Evolutionary conservation across 2,113 vertebrate species (phyloP).

Genomic region (Bufo bufo): DNA sequence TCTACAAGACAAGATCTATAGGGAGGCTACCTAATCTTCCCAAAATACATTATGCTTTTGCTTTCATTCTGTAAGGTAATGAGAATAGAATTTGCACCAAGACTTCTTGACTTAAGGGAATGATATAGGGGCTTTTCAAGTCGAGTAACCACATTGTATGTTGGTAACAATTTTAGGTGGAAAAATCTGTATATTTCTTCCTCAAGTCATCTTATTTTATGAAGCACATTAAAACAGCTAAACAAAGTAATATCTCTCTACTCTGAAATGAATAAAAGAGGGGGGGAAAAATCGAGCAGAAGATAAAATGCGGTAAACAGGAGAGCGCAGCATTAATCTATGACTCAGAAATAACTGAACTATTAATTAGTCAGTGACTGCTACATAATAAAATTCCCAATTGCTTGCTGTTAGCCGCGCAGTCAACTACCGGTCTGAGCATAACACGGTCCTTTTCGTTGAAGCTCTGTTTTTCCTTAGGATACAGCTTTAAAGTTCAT

Average conservation of each 20-base stretch:
- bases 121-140: no score
- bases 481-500: slow-evolving; percentile 15
- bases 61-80: no score
- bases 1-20: no score
- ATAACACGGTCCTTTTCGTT: slow-evolving; percentile 5
- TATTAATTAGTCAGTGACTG: slow-evolving; percentile 36
- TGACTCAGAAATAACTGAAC: slow-evolving; percentile 14
- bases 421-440: not conserved
- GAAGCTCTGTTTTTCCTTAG: slow-evolving; percentile 7
- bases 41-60: no score
- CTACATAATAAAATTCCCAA: slow-evolving; percentile 16
- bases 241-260: not conserved
- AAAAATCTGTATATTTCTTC: no score
- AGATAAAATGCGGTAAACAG: slow-evolving; percentile 1
- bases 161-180: no score
- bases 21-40: no score
- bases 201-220: not conserved
- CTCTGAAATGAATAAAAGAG: not conserved
- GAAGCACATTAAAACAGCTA: not conserved
- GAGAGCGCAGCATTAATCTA: not conserved
- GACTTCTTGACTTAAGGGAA: no score
- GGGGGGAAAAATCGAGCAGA: not conserved
- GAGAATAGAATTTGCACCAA: no score
- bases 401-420: not conserved
- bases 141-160: no score